Evolutionary conservation across 2,113 vertebrate genomes (phyloP).

Genomic region (Canis aureus): DNA sequence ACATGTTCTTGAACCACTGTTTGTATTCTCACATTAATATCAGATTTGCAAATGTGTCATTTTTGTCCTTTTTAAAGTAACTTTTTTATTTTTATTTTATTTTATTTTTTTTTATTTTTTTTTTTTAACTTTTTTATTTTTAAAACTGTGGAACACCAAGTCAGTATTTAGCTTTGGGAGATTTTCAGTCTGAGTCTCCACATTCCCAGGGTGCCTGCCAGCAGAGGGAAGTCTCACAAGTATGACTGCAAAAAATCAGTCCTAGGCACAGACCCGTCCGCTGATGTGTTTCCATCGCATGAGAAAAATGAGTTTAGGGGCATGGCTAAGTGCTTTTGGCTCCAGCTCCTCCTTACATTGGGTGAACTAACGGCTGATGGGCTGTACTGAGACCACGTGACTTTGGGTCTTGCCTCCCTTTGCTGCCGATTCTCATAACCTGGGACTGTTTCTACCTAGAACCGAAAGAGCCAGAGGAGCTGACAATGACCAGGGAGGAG

Average conservation of each 20-base stretch:
- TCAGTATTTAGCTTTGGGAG: constrained; percentile 39
- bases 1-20: not conserved
- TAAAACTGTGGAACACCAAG: not conserved
- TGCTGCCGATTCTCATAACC: not conserved
- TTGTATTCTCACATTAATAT: not conserved
- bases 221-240: not conserved
- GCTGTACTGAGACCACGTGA: not conserved
- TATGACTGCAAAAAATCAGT: not conserved
- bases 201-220: constrained; percentile 63
- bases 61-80: constrained; percentile 48
- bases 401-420: not conserved
- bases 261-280: not conserved
- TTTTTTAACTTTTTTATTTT: constrained; percentile 59
- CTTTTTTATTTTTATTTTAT: constrained; percentile 71
- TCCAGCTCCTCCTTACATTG: not conserved
- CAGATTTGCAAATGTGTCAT: constrained; percentile 20
- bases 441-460: not conserved
- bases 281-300: not conserved
- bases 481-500: not conserved
- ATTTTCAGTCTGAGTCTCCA: not conserved
- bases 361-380: not conserved
- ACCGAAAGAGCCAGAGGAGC: not conserved
- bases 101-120: too few relatives aligned
- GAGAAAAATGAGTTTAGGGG: not conserved
- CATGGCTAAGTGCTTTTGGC: not conserved